Evolutionary conservation across 2,888 invertebrate species (phyloP), one percentile per base, ranked within the genome.

Genomic region (Bibio marci): DNA sequence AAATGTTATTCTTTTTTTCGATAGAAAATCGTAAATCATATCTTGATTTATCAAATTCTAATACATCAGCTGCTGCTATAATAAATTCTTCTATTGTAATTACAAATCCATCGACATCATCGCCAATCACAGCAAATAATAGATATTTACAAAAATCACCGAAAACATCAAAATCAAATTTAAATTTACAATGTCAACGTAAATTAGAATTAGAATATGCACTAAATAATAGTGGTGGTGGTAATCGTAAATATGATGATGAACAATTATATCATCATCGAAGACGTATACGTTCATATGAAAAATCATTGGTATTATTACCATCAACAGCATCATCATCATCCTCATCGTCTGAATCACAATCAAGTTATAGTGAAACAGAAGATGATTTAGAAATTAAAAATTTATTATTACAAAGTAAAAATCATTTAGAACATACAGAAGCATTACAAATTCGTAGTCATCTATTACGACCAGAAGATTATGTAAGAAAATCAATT

Each of bases 301-400:
- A 60, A 34, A 58, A 59, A 46, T 52, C 57, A 46, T n/a, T n/a
- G 56, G 58, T 28, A 60, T 22, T 22, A 22, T 22, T 22, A 6
- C 5, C 22, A 22, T 22, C 22, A 22, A 22, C 22, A 6, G 22
- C 5, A 6, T 34, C 34, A 59, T 41, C 42, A 54, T 13, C 55
- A 56, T 22, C 22, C 4, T 22, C 22, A 4, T 30, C 38, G 7
- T 57, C 58, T 30, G 56, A 57, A 34, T 59, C 61, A 28, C 62
- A 62, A 1, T 59, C 60, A 17, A 61, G 58, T 35, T 53, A 56
- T 43, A 58, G 58, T 43, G 57, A 57, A 39, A 52, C 55, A 14
- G 61, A 59, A 38, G 58, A 57, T 19, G 62, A 63, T 41, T 56
- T 58, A 44, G 62, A 62, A 49, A 53, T 62, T 51, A 58, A 55